Conservation (phyloP, 2,113 vertebrate genomes). For the Dipodomys stephensi region DNA sequence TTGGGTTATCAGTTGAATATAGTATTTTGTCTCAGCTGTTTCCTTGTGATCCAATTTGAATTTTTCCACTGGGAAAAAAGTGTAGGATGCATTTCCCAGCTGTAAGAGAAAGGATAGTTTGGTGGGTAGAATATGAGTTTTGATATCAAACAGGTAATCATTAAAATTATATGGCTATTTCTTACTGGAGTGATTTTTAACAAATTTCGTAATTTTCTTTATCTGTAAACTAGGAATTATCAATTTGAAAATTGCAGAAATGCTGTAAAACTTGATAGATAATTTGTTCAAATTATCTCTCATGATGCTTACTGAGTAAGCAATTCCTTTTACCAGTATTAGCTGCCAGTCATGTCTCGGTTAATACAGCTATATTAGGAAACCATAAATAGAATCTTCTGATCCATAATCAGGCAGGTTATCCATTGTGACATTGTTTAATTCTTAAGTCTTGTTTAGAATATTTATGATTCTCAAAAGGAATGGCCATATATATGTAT, state of each 20-base stretch:
- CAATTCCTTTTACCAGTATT: neutral
- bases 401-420: no score
- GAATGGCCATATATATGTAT: no score
- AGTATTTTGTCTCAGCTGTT: conserved; percentile 66
- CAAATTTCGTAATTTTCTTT: neutral
- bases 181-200: neutral
- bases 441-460: no score
- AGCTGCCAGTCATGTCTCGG: neutral
- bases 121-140: neutral
- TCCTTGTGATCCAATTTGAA: neutral
- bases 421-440: no score
- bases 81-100: neutral
- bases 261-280: neutral
- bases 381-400: neutral
- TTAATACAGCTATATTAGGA: neutral
- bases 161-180: neutral
- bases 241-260: neutral
- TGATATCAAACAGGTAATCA: neutral
- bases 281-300: neutral
- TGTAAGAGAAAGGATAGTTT: neutral
- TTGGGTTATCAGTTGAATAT: conserved; percentile 55
- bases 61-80: neutral
- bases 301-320: neutral
- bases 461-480: no score
- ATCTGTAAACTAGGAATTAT: neutral